phyloP scores from a whole-genome alignment of 2,888 invertebrate species.

The Fragum whitleyi region DNA sequence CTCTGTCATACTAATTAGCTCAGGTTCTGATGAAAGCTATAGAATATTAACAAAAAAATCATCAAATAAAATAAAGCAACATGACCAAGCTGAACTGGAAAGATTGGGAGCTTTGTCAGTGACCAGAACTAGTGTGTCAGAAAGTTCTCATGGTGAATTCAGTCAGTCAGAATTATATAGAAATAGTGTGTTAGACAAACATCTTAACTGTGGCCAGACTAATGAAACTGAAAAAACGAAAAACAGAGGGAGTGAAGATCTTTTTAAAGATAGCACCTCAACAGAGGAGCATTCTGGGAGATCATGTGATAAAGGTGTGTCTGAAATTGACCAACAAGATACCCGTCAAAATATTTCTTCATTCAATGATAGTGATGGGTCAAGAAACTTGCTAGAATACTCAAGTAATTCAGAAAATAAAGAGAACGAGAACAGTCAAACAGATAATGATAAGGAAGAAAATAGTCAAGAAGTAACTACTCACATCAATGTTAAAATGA shows the following conservation, averaged over 20 bases:
- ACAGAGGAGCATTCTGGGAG: neutral
- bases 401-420: neutral
- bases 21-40: neutral
- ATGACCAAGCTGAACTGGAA: slow-evolving; percentile 2
- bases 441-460: neutral
- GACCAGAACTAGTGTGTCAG: neutral
- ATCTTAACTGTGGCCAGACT: neutral
- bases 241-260: slow-evolving; percentile 10
- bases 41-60: neutral
- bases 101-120: neutral
- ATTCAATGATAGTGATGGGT: neutral
- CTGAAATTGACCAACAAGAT: no score
- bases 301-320: neutral
- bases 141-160: neutral
- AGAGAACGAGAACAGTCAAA: neutral
- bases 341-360: no score
- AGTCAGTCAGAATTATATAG: slow-evolving; percentile 14
- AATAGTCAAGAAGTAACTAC: neutral
- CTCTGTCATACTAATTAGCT: neutral
- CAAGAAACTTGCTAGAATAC: neutral
- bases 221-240: neutral
- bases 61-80: neutral
- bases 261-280: slow-evolving; percentile 2
- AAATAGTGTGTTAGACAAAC: neutral
- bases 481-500: neutral